Evolutionary conservation across 2,113 vertebrate genomes (phyloP), one percentile per base, ranked within the genome.

Genomic region (Picathartes gymnocephalus): DNA sequence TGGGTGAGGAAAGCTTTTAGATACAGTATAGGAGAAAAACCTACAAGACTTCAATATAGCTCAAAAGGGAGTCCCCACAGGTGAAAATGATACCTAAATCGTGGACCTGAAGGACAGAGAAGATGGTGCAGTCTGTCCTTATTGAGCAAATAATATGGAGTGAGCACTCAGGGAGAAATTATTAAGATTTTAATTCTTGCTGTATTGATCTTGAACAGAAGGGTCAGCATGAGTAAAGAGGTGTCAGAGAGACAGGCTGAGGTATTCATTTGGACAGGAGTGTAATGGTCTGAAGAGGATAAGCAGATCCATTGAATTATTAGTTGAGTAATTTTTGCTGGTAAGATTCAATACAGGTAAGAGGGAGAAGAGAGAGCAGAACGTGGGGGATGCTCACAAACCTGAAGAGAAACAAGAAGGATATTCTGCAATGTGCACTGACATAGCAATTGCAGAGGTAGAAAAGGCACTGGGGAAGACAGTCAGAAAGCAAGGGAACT

Each of bases 111-210:
- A 93, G 64, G 80, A 90, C 35, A 44, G 79, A 76, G 86, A 83
- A 91, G 47, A 91, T 48, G 73, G 65, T 85, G 85, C 2, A 6
- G 37, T 94, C 62, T 42, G 35, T 70, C 2, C 2, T 76, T 93
- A 86, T 58, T 92, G 85, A 88, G 74, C 48, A 76, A 80, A 72
- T 90, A 95, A 65, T 91, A 45, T 3, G 58, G 66, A 94, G 57
- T 62, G 81, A 94, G 66, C 84, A 85, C 85, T 96, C 31, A 11
- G 78, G 62, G 88, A 90, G 74, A 88, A 96, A 91, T 95, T 94
- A 94, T 92, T 90, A 90, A 90, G 90, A 87, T 70, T 93, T 95
- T 88, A 96, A 92, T 96, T 93, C 82, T 93, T 94, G 81, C 58
- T 7, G 14, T 93, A 95, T 94, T 94, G 90, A 92, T 94, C 71